A percentile compares a stretch with the other conserved stretches of the same genome.
phyloP scores from a whole-genome alignment of 2,113 vertebrate genomes.

The Collichthys lucidus region DNA sequence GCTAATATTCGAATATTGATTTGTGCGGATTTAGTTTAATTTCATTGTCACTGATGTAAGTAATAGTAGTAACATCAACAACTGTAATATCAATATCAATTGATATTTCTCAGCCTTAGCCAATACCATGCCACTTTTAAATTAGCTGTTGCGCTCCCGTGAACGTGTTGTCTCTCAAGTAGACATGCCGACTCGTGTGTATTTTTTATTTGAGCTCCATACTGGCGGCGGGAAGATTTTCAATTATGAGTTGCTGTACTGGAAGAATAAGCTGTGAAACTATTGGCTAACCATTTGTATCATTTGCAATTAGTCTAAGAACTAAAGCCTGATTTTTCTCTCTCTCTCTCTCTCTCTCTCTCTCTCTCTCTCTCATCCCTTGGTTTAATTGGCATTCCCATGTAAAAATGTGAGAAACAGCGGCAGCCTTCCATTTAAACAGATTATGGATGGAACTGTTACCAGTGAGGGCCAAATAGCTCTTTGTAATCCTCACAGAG shows the following conservation, averaged over 20 bases:
- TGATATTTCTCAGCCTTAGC: not conserved
- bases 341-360: constrained; percentile 1
- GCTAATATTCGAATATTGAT: not conserved
- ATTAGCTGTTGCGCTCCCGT: constrained; percentile 13
- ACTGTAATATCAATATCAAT: not conserved
- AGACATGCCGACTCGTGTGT: constrained; percentile 9
- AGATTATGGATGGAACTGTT: constrained; percentile 78
- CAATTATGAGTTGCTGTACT: constrained; percentile 68
- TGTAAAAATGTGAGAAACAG: constrained; percentile 68
- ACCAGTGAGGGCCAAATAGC: constrained; percentile 71
- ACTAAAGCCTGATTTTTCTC: constrained; percentile 46
- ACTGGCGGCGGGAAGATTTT: constrained; percentile 56
- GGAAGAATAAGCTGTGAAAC: constrained; percentile 55
- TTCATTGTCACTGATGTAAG: not conserved
- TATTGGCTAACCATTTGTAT: constrained; percentile 74
- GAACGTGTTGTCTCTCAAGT: not conserved
- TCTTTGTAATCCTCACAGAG: constrained; percentile 80
- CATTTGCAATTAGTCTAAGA: constrained; percentile 75
- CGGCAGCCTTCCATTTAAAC: constrained; percentile 71
- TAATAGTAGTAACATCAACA: not conserved
- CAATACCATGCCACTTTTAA: not conserved
- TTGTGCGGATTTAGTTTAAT: not conserved
- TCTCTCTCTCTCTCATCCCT: constrained; percentile 32
- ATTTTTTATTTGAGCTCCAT: constrained; percentile 42
- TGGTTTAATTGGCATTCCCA: constrained; percentile 76